These are phyloP conservation scores for Lipotes vexillifer DNA, from an alignment of 2,113 vertebrate genomes.

Conservation along the genomic window DNA sequence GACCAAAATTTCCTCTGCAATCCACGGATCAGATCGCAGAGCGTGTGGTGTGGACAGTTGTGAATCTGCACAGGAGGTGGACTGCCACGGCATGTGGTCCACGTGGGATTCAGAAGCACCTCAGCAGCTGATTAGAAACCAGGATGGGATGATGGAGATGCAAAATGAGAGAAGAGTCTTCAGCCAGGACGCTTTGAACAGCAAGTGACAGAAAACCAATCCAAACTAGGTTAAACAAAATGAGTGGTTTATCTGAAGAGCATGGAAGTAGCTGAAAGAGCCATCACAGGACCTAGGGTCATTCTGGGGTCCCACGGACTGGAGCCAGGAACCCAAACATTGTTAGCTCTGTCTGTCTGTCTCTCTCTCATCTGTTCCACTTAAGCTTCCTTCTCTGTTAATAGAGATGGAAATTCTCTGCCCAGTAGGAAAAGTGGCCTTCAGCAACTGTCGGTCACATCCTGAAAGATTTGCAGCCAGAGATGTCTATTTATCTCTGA, in stretches of 20 bases:
- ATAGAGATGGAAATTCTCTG: background rate
- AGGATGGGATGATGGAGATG: background rate
- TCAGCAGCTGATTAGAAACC: too few species aligned
- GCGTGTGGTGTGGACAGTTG: background rate
- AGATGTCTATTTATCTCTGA: background rate
- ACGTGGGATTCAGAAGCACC: fast-evolving
- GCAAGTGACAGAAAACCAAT: background rate
- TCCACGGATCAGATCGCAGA: fast-evolving
- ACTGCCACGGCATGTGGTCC: background rate
- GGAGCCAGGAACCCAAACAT: background rate
- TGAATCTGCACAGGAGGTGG: fast-evolving
- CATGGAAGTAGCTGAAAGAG: background rate
- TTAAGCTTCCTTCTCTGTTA: background rate
- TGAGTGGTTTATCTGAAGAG: background rate
- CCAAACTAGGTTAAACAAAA: background rate
- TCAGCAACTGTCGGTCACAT: background rate
- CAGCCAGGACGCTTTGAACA: background rate
- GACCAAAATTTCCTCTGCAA: background rate
- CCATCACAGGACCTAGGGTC: background rate
- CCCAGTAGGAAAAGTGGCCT: background rate
- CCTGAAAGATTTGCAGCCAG: background rate
- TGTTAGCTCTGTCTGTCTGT: too few species aligned
- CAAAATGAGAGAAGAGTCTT: background rate
- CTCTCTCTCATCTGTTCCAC: background rate
- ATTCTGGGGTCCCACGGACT: background rate